Evolutionary conservation across 1,140 invertebrate species (phyloP).

Genomic region (Chlorops oryzae): DNA sequence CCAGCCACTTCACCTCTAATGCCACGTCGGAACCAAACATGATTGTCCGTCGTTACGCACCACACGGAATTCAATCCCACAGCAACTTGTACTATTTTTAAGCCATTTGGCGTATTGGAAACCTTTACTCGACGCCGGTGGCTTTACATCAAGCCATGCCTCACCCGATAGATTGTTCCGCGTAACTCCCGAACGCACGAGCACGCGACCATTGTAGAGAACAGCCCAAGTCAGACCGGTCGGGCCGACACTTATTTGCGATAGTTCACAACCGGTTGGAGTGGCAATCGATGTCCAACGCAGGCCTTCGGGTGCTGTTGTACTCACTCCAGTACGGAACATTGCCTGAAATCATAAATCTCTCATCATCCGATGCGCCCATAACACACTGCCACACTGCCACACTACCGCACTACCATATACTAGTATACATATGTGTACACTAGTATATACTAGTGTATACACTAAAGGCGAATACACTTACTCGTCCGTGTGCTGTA

Average conservation of each 20-base stretch:
- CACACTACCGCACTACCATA: background rate
- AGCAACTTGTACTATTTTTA: constrained; percentile 67
- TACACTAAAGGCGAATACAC: constrained; percentile 19
- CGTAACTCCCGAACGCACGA: constrained; percentile 71
- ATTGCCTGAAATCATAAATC: constrained; percentile 58
- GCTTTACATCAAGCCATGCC: constrained; percentile 72
- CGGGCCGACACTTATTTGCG: constrained; percentile 74
- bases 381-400: background rate
- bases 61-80: constrained; percentile 82
- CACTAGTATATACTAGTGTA: constrained; percentile 4
- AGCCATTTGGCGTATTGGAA: constrained; percentile 47
- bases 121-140: constrained; percentile 52
- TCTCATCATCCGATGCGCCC: too few species aligned
- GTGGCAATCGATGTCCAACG: constrained; percentile 73
- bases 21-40: constrained; percentile 86
- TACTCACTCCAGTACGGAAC: constrained; percentile 72
- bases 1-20: constrained; percentile 65
- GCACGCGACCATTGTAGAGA: constrained; percentile 70
- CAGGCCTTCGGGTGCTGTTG: constrained; percentile 74
- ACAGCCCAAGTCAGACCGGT: constrained; percentile 80
- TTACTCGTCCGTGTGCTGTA: constrained; percentile 76
- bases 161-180: constrained; percentile 68
- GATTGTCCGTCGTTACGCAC: constrained; percentile 75
- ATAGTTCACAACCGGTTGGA: constrained; percentile 69
- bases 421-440: background rate